Evolutionary conservation across 1,140 invertebrate genomes (phyloP), one percentile per base, ranked within the genome.

Genomic region (Drosophila sucinea): DNA sequence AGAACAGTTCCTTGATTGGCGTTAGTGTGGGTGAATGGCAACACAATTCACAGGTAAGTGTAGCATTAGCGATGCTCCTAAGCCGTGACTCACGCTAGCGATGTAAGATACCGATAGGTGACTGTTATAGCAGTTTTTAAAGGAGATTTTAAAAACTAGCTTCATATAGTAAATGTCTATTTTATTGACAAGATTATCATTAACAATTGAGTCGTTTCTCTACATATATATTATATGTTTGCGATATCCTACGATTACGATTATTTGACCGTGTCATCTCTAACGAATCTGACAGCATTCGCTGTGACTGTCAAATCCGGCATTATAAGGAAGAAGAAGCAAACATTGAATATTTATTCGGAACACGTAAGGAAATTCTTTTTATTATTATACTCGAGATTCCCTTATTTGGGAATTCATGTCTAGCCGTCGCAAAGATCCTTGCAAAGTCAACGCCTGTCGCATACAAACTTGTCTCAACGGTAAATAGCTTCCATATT

Each of bases 401-500:
- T 2, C n/a, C 8, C 7, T 30, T 17, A 30, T 1, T 11, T 40
- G 29, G 38, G 25, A 35, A 57, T 82, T 74, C 60, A 91, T 91
- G 90, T 79, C 85, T 72, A 63, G 69, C 10, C 70, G 60, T 38
- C 41, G 77, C 56, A 94, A 93, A 80, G 96, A 97, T 93, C 96
- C 96, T 7, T 97, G 96, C 90, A 96, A 97, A 93, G 91, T 90
- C 86, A 94, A 94, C 78, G 96, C 96, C 55, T 97, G 96, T 92
- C 94, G 94, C 77, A 95, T 97, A 79, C 96, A 97, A 93, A 94
- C 93, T 81, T 97, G 96, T 91, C 94, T 97, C 70, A 93, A 93
- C 93, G 94, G 96, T 96, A 92, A 93, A 92, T 61, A 41, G 1
- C n/a, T 1, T 0, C 8, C 0, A 35, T 2, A 8, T 17, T 23